Base-by-base conservation (phyloP, 2,888 invertebrate species). In the Ashinkailepas kermadecensis region DNA sequence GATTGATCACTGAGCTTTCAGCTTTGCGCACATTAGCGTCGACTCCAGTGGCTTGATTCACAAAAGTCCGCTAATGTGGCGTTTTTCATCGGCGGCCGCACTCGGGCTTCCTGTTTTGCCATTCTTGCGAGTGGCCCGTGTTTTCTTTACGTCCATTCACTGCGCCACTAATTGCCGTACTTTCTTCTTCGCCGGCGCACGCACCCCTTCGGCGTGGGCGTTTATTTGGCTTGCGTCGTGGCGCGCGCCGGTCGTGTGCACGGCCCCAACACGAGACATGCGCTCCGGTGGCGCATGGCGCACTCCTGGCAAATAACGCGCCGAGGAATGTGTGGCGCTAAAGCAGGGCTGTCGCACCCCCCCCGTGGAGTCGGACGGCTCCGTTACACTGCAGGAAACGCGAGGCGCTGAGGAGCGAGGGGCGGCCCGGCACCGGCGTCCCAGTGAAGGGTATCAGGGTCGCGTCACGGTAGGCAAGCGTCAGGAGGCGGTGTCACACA, bases 131-230 rank as follows among this genome's bases (percentile, higher is more conserved):
- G 54, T 15, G 15, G 54, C 54, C 12, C 21, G 54, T 74, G 74
- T 74, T 74, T 74, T 74, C 74, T 74, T 56, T 74, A 56, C 54
- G 74, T 8, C 74, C 74, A 74, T 74, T 74, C 18, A 74, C 21
- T 9, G 74, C 54, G 15, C 2, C 56, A 21, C 74, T 74, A 74
- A 74, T 74, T 74, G 74, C 74, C 74, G 74, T 21, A 74, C 74
- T 74, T 56, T 74, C 74, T 74, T 54, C 74, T 70, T 56, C 65
- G 65, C 10, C 56, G 54, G 74, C 74, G 74, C 74, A 9, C 54
- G 12, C 15, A 13, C 74, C 56, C 74, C 23, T 56, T 21, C 21
- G 74, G 54, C 74, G 74, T 11, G 11, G 15, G 59, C 25, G 74
- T 74, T 74, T 74, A 54, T 74, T 74, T 74, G 74, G 74, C 54